Conservation (phyloP, 92 coral and sea anemone genomes). For the Bergia puertoricense region DNA sequence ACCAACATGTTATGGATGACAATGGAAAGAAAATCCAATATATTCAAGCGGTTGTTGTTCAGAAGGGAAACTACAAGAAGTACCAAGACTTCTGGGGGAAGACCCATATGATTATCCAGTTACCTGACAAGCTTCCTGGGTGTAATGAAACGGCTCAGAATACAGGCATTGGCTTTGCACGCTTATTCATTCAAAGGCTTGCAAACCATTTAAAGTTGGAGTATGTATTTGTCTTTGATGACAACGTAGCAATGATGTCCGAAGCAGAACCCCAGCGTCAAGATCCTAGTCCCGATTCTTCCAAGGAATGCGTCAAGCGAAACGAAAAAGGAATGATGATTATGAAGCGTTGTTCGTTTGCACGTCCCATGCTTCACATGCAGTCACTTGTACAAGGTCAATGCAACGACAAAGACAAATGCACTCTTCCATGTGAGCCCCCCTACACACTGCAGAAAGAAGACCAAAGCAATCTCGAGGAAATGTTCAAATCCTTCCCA, state of each 20-base stretch:
- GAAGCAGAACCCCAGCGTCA: constrained; percentile 15
- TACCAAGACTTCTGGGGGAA: constrained; percentile 40
- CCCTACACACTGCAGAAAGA: constrained; percentile 15
- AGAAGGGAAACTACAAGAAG: constrained; percentile 25
- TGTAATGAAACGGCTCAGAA: background rate
- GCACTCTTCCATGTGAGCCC: background rate
- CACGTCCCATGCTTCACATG: constrained; percentile 28
- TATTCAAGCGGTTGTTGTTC: constrained; percentile 48
- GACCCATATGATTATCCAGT: constrained; percentile 39
- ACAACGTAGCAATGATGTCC: constrained; percentile 49
- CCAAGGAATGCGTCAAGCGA: background rate
- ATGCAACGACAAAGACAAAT: background rate
- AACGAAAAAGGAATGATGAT: constrained; percentile 33
- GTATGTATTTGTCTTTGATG: constrained; percentile 50
- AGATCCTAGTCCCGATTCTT: background rate
- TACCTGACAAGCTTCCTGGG: constrained; percentile 53
- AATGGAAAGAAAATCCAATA: background rate
- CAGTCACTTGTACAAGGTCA: constrained; percentile 36
- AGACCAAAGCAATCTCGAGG: background rate
- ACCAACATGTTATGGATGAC: constrained; percentile 47
- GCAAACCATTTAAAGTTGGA: constrained; percentile 42
- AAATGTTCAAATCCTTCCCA: constrained; percentile 23
- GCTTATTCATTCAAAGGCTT: constrained; percentile 50
- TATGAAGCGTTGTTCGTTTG: constrained; percentile 42
- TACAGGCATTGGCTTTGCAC: constrained; percentile 55